Base-by-base conservation (phyloP, 2,888 invertebrate genomes). In the Dynastes tityus region DNA sequence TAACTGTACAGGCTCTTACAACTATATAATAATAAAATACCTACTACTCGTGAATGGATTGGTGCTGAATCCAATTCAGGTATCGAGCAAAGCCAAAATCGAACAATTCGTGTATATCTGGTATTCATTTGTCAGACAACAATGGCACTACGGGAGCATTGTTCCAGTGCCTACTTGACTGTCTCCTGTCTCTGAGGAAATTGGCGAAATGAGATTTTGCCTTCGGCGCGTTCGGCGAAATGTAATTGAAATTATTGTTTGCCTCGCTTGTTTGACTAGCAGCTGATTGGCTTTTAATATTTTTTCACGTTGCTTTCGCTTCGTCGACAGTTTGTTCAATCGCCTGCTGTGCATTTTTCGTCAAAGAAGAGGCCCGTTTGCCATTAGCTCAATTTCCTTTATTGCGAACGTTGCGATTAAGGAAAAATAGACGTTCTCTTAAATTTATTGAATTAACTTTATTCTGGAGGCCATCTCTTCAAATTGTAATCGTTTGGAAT, bases 101-200 rank as follows among this genome's bases (percentile, higher is more conserved):
- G 29, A 78, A 58, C 75, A 76, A 76, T 68, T 65, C 67, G 63
- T 63, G 77, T 40, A 67, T 78, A 77, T 77, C 78, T 70, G 45
- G 73, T 63, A 74, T 76, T 78, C 75, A 78, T 78, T 78, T 75
- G 78, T 78, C 78, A 67, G 61, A 75, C 49, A 61, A 78, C 78
- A 78, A 78, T 67, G 68, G 75, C 58, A 61, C 65, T 8, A 49
- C 67, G 55, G 63, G 49, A 32, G 49, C 29, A 78, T 76, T 78
- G 74, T 78, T 78, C 61, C 70, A 68, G 37, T 68, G 77, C 70
- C 53, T 71, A 78, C 70, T 73, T 64, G 78, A 78, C 29, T 70
- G 64, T 78, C 78, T 73, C 78, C 32, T 22, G 22, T 22, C 22
- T 22, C 22, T 22, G 71, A 70, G 77, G 71, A 70, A 71, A 77